These are phyloP conservation scores for Eueremaeus valkanovi DNA, from an alignment of 2,888 invertebrate species.

Conservation along the genomic window DNA sequence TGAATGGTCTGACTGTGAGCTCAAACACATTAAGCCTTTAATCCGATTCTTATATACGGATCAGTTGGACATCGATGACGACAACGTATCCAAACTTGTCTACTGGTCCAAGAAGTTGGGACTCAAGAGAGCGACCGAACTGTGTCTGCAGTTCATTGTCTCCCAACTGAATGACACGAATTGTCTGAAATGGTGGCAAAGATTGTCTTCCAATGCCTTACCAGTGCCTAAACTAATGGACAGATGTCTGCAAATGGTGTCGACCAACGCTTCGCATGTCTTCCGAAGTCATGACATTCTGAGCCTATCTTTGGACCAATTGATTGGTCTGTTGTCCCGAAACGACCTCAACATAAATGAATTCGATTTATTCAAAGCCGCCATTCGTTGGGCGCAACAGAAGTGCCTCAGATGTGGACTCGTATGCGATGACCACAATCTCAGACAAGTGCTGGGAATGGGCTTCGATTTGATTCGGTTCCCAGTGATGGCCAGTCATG, in stretches of 20 bases:
- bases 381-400: neutral
- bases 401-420: neutral
- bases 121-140: neutral
- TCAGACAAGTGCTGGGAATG: neutral
- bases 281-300: neutral
- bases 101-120: neutral
- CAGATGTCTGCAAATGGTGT: neutral
- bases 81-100: neutral
- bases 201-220: neutral
- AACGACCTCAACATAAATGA: neutral
- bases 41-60: neutral
- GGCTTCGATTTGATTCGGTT: neutral
- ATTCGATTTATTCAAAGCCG: neutral
- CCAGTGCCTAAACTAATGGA: neutral
- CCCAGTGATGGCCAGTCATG: neutral
- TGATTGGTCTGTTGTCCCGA: neutral
- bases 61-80: too few species aligned
- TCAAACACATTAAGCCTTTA: neutral
- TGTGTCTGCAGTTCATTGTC: neutral
- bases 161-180: neutral
- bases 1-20: neutral
- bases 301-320: neutral
- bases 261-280: neutral
- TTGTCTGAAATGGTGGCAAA: neutral
- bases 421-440: neutral